phyloP scores from a whole-genome alignment of 2,113 vertebrate genomes.

The Heterotis niloticus region DNA sequence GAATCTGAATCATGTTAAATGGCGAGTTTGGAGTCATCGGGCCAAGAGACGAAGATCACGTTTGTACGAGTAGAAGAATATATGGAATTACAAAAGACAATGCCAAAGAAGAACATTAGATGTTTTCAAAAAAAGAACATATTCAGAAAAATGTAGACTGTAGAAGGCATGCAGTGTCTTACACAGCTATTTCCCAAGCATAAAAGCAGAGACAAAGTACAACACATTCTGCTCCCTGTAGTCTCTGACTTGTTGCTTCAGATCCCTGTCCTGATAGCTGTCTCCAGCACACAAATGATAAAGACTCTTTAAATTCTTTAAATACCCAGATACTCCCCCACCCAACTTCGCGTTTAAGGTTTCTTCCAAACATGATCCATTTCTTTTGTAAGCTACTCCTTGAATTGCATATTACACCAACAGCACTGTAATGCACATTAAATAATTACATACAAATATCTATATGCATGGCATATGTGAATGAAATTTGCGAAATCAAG shows the following conservation, averaged over 20 bases:
- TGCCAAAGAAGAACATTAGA: not conserved
- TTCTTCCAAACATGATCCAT: not conserved
- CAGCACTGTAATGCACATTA: not conserved
- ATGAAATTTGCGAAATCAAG: no score
- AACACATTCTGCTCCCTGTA: not conserved
- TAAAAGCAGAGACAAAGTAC: not conserved
- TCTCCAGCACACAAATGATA: not conserved
- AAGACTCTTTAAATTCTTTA: not conserved
- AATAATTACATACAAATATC: not conserved
- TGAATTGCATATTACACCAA: not conserved
- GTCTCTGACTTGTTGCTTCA: not conserved
- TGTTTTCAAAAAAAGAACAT: not conserved
- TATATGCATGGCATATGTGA: no score
- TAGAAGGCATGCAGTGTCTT: not conserved
- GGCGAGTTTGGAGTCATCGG: not conserved
- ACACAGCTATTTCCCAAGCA: not conserved
- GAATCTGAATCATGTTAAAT: not conserved
- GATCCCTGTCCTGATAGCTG: constrained; percentile 14
- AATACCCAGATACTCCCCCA: not conserved
- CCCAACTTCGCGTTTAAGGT: not conserved
- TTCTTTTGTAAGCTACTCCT: not conserved
- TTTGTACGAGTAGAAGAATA: not conserved
- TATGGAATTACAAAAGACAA: no score
- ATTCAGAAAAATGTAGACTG: not conserved
- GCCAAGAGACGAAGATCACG: not conserved